These are phyloP conservation scores for Pegoplata infirma DNA, from an alignment of 2,888 invertebrate genomes.

Conservation along the genomic window DNA sequence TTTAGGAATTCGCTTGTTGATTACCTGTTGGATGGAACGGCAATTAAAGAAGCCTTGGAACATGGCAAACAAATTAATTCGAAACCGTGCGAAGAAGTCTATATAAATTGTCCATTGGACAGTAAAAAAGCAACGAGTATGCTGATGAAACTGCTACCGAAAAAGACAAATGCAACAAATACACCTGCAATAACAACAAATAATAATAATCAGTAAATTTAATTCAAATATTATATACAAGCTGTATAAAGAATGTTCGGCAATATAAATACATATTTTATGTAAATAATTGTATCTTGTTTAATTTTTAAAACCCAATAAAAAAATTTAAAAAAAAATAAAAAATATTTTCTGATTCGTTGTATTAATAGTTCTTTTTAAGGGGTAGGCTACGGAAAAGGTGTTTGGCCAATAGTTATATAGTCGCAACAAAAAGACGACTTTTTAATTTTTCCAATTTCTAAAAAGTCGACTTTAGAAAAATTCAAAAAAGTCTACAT, in stretches of 20 bases:
- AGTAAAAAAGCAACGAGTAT: conserved; percentile 84
- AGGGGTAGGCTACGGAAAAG: no score
- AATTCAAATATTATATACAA: neutral
- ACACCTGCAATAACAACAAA: conserved; percentile 8
- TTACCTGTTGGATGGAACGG: conserved; percentile 85
- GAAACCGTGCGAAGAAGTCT: conserved; percentile 81
- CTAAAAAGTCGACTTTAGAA: no score
- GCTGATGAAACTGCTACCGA: conserved; percentile 83
- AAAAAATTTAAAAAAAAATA: neutral
- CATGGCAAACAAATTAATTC: conserved; percentile 80
- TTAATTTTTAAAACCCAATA: neutral
- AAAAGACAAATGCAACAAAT: conserved; percentile 67
- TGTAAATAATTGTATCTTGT: neutral
- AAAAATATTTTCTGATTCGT: neutral
- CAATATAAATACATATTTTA: neutral
- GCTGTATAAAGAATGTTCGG: neutral
- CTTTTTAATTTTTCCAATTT: no score
- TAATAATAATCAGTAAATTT: neutral
- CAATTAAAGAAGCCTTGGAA: conserved; percentile 84
- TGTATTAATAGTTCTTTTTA: no score
- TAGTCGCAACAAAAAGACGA: no score
- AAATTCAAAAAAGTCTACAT: no score
- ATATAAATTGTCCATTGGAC: conserved; percentile 84
- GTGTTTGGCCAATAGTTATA: no score
- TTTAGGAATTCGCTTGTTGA: conserved; percentile 84